Evolutionary conservation across 2,797 vertebrate species (phyloP).

Genomic region (Loris lydekkerianus): DNA sequence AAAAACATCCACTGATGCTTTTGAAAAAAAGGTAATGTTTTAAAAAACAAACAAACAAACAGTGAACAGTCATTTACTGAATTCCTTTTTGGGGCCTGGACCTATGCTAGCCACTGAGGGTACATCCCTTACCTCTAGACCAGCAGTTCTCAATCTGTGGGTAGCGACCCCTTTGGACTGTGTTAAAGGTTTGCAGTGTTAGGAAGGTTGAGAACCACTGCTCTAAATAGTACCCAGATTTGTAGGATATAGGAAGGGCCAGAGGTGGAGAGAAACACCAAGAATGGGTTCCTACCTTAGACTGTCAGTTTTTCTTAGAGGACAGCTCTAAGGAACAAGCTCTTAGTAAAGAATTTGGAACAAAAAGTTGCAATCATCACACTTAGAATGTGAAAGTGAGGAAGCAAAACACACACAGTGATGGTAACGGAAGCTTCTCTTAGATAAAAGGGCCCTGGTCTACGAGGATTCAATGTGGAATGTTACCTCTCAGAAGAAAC

Average conservation of each 20-base stretch:
- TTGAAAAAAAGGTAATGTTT: too few species aligned
- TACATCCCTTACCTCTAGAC: background rate
- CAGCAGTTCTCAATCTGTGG: too few species aligned
- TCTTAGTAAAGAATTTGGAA: constrained; percentile 51
- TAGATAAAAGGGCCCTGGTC: background rate
- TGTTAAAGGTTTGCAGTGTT: too few species aligned
- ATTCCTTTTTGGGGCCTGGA: background rate
- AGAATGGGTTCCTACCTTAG: background rate
- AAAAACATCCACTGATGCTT: background rate
- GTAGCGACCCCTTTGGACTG: too few species aligned
- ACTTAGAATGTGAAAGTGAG: background rate
- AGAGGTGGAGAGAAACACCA: background rate
- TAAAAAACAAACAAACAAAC: background rate
- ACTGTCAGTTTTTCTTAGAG: background rate
- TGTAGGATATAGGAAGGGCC: background rate
- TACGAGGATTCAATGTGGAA: background rate
- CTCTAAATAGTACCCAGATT: background rate
- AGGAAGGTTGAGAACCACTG: too few species aligned
- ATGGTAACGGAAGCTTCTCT: background rate
- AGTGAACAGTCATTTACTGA: background rate
- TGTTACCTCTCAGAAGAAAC: constrained; percentile 56
- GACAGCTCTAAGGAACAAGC: background rate
- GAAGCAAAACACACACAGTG: background rate
- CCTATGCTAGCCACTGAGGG: background rate
- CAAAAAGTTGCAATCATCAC: constrained; percentile 8